phyloP scores from a whole-genome alignment of 2,888 invertebrate genomes.

The Philhelius pedissequus region DNA sequence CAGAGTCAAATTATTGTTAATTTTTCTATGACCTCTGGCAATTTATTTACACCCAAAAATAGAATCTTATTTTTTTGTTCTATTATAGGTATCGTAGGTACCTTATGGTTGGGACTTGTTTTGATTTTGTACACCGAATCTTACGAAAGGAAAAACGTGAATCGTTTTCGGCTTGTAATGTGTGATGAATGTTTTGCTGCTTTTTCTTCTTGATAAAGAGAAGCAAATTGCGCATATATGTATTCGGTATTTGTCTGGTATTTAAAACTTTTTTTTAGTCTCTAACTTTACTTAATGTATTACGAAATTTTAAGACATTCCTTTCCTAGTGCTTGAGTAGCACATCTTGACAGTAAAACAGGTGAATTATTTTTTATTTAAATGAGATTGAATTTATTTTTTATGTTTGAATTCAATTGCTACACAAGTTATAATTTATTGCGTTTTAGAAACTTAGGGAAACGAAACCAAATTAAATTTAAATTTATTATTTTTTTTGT shows the following conservation, averaged over 20 bases:
- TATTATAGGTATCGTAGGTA: no score
- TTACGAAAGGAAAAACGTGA: constrained; percentile 17
- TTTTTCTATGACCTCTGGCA: constrained; percentile 42
- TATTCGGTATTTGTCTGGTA: constrained; percentile 5
- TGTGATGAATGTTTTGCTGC: constrained; percentile 32
- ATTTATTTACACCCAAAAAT: constrained; percentile 29
- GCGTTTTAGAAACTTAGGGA: neutral
- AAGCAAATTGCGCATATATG: constrained; percentile 29
- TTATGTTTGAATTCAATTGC: neutral
- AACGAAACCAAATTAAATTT: neutral
- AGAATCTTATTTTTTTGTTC: constrained; percentile 1
- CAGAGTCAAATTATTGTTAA: constrained; percentile 25
- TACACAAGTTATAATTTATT: neutral
- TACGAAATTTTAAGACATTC: constrained; percentile 18
- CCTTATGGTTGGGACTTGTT: neutral
- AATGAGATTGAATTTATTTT: neutral
- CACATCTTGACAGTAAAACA: neutral
- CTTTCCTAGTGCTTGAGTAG: neutral
- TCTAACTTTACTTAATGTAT: neutral
- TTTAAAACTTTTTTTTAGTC: neutral
- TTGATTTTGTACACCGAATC: neutral
- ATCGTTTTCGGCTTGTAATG: neutral
- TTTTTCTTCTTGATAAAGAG: neutral
- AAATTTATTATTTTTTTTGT: neutral
- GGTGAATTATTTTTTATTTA: neutral